Percentiles rank a stretch among this genome's conserved stretches.
Conservation (phyloP, 2,888 invertebrate genomes). For the Sphecodes monilicornis region DNA sequence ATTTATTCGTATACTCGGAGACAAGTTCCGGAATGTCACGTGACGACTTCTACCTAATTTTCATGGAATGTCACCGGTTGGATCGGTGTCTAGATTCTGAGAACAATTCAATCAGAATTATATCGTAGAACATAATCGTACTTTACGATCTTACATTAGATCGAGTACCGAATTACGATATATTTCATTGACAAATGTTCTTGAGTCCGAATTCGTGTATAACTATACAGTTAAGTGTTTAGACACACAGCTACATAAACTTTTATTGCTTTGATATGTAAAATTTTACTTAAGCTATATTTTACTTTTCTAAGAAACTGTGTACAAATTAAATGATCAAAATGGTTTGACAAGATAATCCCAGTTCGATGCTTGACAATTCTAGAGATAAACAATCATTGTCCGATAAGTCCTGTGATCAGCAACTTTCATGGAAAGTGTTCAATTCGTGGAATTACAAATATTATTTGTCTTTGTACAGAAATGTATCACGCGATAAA, state of each 20-base stretch:
- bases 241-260: background rate
- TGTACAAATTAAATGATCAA: background rate
- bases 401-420: background rate
- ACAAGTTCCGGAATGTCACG: background rate
- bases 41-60: slow-evolving; percentile 4
- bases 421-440: background rate
- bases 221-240: background rate
- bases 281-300: background rate
- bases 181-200: background rate
- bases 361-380: background rate
- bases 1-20: slow-evolving; percentile 6
- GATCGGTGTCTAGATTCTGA: background rate
- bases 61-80: background rate
- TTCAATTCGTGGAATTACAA: background rate
- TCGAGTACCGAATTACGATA: no score
- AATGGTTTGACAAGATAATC: background rate
- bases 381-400: background rate
- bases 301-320: background rate
- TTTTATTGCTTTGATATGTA: background rate
- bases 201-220: background rate
- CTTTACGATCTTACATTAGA: no score
- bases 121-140: background rate
- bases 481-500: background rate
- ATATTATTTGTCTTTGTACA: background rate
- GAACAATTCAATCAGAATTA: background rate